Evolutionary conservation across 1,140 invertebrate genomes (phyloP).

Genomic region (Macrotrachela quadricornifera): DNA sequence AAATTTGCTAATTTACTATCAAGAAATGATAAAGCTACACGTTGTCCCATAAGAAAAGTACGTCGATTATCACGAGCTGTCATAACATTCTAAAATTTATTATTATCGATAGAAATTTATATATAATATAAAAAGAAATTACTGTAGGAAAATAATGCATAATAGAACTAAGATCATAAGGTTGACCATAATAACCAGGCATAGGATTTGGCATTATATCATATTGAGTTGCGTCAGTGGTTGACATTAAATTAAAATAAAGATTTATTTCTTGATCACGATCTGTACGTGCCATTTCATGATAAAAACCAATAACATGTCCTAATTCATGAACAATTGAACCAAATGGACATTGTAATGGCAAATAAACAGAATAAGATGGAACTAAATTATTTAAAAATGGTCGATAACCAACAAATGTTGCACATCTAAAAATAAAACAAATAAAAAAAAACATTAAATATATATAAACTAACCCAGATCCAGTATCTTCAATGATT

Average conservation of each 20-base stretch:
- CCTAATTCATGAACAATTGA: slow-evolving; percentile 43
- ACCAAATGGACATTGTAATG: slow-evolving; percentile 18
- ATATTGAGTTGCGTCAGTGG: background rate
- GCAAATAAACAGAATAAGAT: slow-evolving; percentile 4
- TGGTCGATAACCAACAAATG: slow-evolving; percentile 2
- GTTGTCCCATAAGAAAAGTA: slow-evolving; percentile 13
- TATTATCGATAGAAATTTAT: background rate
- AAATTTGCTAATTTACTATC: slow-evolving; percentile 15
- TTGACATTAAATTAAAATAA: slow-evolving; percentile 15
- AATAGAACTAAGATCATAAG: slow-evolving; percentile 13
- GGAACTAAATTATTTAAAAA: background rate
- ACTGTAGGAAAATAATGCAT: slow-evolving; percentile 12
- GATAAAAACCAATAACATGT: slow-evolving; percentile 40
- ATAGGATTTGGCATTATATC: background rate
- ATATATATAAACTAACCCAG: no score
- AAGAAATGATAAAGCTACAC: slow-evolving; percentile 12
- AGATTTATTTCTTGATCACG: slow-evolving; percentile 19
- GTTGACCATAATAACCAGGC: slow-evolving; percentile 10
- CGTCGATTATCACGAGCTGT: slow-evolving; percentile 10
- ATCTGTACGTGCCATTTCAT: slow-evolving; percentile 22
- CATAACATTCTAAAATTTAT: slow-evolving; percentile 9
- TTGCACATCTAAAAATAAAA: slow-evolving; percentile 1
- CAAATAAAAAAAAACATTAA: background rate
- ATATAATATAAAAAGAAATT: background rate
- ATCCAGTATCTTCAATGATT: background rate